Evolutionary conservation across 2,113 vertebrate species (phyloP), one percentile per base, ranked within the genome.

Genomic region (Tragulus kanchil): DNA sequence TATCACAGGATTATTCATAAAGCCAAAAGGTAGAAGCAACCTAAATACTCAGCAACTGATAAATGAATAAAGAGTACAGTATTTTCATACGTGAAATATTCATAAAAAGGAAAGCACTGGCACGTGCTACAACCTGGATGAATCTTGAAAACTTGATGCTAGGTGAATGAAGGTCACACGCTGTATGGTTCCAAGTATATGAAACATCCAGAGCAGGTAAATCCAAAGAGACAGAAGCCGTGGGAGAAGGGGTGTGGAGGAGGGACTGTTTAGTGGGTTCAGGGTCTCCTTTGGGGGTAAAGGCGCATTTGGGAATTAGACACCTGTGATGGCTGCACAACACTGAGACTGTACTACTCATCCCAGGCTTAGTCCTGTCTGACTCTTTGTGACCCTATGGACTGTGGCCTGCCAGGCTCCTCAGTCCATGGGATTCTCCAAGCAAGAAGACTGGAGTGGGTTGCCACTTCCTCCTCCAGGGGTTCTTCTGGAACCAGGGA

Each of bases 301-400:
- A 85, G 42, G 89, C 79, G 45, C 45, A 25, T 84, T 65, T 79
- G 3, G 1, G 56, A 67, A 67, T 15, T 65, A 58, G 54, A 36
- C 36, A 36, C 48, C 36, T 48, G 25, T 45, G 52, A 81, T 17
- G 14, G 5, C 21, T 61, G 45, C 2, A 23, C 6, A n/a, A 12
- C n/a, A 67, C 5, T n/a, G 42, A n/a, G 10, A 31, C 64, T 71
- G n/a, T 3, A 7, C 42, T 73, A 17, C 15, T 36, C 65, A 21
- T 0, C 21, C 25, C 69, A 73, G 10, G 69, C 11, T 13, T 19
- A 71, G 19, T 45, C 0, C 0, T 71, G 21, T 25, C n/a, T 5
- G 52, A 73, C 21, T 25, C 42, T 45, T 73, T 73, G 11, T 73
- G 69, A 45, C 36, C 36, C 42, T 42, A 12, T 73, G 69, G 69